Evolutionary conservation across 2,113 vertebrate species (phyloP).

Genomic region (Oceanodroma tethys): DNA sequence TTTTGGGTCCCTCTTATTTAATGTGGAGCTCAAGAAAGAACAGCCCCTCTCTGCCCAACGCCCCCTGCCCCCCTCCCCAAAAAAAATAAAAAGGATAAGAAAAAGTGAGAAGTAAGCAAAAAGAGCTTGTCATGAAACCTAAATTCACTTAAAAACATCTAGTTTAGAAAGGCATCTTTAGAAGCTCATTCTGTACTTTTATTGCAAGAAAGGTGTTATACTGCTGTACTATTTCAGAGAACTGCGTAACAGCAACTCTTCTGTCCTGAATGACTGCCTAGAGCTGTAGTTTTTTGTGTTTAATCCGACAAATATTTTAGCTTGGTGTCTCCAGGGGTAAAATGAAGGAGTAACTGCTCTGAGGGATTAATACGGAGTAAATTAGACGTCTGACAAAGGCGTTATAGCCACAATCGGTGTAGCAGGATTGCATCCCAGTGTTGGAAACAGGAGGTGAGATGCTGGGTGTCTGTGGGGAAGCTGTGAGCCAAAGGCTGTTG

Average conservation of each 20-base stretch:
- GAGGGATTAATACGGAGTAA: background rate
- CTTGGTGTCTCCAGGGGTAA: background rate
- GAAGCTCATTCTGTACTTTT: conserved; percentile 7
- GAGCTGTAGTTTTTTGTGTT: background rate
- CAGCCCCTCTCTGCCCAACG: background rate
- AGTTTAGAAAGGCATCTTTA: background rate
- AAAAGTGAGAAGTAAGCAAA: background rate
- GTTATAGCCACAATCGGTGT: background rate
- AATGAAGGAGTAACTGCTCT: background rate
- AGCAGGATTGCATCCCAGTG: accelerated
- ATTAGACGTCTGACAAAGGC: background rate
- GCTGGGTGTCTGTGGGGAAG: background rate
- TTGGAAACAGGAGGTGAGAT: background rate
- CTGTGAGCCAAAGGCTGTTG: background rate
- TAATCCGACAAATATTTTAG: background rate
- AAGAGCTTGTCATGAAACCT: background rate
- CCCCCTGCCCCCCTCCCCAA: accelerated
- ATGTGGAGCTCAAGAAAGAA: background rate
- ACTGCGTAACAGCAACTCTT: background rate
- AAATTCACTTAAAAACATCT: background rate
- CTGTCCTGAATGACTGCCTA: background rate
- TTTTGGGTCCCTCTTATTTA: background rate
- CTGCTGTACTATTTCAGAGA: background rate
- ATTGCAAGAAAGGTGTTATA: background rate
- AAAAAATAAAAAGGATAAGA: background rate